Conservation (phyloP, 1,140 invertebrate genomes). For the Brachionus manjavacas region DNA sequence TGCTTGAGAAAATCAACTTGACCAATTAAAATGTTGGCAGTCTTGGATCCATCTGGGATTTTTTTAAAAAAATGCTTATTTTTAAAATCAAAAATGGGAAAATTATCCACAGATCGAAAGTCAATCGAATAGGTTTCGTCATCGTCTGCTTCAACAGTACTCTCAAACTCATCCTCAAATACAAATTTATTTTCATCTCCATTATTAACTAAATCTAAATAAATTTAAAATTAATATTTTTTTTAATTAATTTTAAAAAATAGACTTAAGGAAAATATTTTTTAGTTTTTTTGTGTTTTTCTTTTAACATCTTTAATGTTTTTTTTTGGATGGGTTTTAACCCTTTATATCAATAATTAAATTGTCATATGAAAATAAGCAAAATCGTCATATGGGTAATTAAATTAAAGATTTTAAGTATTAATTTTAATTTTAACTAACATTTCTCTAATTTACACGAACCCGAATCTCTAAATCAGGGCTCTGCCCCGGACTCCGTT, state of each 20-base stretch:
- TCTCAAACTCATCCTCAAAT: background rate
- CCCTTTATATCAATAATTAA: no score
- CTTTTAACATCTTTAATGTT: no score
- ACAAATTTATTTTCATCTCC: background rate
- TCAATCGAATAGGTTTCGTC: conserved; percentile 13
- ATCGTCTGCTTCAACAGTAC: background rate
- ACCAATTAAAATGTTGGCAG: conserved; percentile 92
- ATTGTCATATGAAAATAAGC: no score
- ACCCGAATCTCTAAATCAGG: no score
- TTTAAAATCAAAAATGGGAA: conserved; percentile 32
- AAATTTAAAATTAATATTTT: background rate
- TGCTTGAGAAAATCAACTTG: conserved; percentile 92
- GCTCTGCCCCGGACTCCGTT: no score
- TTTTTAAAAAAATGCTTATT: conserved; percentile 88
- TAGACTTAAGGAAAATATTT: no score
- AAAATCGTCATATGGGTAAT: no score
- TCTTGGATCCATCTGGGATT: conserved; percentile 93
- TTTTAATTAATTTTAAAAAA: background rate
- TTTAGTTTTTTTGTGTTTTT: no score
- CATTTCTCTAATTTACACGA: no score
- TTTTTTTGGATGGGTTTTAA: no score
- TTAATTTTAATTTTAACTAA: no score
- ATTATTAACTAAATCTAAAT: background rate
- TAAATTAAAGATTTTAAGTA: no score
- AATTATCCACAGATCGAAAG: background rate